Evolutionary conservation across 2,888 invertebrate genomes (phyloP).

Genomic region (Stenodera caucasica): DNA sequence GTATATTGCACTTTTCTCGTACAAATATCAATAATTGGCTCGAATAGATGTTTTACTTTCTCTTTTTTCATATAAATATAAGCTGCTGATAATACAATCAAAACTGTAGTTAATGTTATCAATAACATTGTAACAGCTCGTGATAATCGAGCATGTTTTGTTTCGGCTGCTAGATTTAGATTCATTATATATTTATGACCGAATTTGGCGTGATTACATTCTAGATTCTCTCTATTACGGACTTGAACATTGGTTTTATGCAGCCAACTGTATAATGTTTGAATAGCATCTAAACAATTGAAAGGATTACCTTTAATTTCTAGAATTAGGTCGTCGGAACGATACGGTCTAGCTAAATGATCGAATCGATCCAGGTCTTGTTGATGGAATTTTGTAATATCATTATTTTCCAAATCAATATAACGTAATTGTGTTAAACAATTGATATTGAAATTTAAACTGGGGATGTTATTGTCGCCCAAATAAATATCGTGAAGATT

Average conservation of each 20-base stretch:
- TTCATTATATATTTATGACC: slow-evolving; percentile 46
- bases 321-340: slow-evolving; percentile 58
- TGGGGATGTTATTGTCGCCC: slow-evolving; percentile 65
- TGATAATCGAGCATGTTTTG: slow-evolving; percentile 48
- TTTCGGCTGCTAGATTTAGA: slow-evolving; percentile 47
- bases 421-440: slow-evolving; percentile 69
- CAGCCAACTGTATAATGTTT: slow-evolving; percentile 66
- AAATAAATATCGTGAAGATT: slow-evolving; percentile 68
- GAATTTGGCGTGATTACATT: slow-evolving; percentile 55
- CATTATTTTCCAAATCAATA: slow-evolving; percentile 70
- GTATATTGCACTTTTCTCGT: slow-evolving; percentile 74
- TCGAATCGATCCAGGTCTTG: slow-evolving; percentile 64
- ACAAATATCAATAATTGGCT: slow-evolving; percentile 66
- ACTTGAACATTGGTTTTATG: slow-evolving; percentile 63
- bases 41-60: slow-evolving; percentile 61
- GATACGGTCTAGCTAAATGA: slow-evolving; percentile 54
- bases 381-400: slow-evolving; percentile 61
- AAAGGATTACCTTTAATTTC: slow-evolving; percentile 71
- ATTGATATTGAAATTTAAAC: slow-evolving; percentile 66
- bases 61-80: slow-evolving; percentile 66
- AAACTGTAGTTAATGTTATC: slow-evolving; percentile 59
- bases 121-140: slow-evolving; percentile 57
- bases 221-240: slow-evolving; percentile 60
- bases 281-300: slow-evolving; percentile 67
- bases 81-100: slow-evolving; percentile 60